phyloP scores from a whole-genome alignment of 2,888 invertebrate genomes.

The Drosophila nigricruria region DNA sequence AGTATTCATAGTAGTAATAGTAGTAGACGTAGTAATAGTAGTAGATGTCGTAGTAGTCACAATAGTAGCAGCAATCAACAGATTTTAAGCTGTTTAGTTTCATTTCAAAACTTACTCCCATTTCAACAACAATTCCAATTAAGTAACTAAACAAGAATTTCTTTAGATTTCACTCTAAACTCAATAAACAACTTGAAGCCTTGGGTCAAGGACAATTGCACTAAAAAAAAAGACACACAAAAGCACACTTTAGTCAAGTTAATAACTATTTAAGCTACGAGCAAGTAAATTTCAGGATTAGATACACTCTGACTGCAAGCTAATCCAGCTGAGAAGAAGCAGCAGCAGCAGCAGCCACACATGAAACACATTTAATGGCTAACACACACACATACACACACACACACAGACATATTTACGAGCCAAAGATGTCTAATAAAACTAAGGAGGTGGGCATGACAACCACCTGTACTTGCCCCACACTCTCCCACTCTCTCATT shows the following conservation, averaged over 20 bases:
- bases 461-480: background rate
- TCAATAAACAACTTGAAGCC: background rate
- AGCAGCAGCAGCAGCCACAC: background rate
- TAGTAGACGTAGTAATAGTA: background rate
- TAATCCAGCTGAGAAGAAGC: slow-evolving; percentile 22
- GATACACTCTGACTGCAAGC: background rate
- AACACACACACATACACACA: slow-evolving; percentile 4
- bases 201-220: slow-evolving; percentile 1
- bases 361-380: slow-evolving; percentile 33
- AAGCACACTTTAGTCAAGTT: slow-evolving; percentile 6
- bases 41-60: too few species aligned
- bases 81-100: too few species aligned
- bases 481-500: background rate
- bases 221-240: background rate
- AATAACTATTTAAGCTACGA: slow-evolving; percentile 30
- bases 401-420: slow-evolving; percentile 14
- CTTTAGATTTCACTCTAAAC: background rate
- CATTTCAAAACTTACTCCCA: background rate
- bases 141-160: background rate
- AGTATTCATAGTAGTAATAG: background rate
- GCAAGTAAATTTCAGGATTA: slow-evolving; percentile 32
- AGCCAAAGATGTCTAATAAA: slow-evolving; percentile 23
- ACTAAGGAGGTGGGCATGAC: slow-evolving; percentile 10
- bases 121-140: background rate
- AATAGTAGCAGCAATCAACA: background rate